Conservation (phyloP, 2,113 vertebrate species). For the Apaloderma vittatum region DNA sequence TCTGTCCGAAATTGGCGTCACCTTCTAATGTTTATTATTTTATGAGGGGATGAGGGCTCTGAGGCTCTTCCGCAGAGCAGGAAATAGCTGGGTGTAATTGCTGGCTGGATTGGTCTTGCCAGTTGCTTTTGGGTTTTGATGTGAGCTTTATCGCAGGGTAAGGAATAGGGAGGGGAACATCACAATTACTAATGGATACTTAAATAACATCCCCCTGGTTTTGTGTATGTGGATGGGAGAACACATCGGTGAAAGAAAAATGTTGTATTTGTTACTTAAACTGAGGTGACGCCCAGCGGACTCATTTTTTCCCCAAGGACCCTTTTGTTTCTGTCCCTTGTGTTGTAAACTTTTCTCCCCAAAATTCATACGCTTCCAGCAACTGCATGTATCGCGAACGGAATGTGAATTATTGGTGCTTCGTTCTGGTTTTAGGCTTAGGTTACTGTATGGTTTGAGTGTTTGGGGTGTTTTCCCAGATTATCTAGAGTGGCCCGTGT, state of each 20-base stretch:
- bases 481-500: background rate
- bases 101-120: no score
- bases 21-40: constrained; percentile 20
- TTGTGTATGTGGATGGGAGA: background rate
- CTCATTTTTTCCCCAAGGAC: background rate
- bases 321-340: background rate
- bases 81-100: no score
- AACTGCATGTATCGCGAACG: constrained; percentile 40
- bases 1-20: background rate
- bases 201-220: background rate
- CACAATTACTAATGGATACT: background rate
- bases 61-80: no score
- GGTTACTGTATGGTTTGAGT: background rate
- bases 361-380: constrained; percentile 49
- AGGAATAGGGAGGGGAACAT: background rate
- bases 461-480: background rate
- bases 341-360: constrained; percentile 42
- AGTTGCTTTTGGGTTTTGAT: no score
- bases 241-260: background rate
- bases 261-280: background rate
- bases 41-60: no score
- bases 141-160: background rate
- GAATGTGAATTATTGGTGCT: constrained; percentile 32
- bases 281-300: background rate
- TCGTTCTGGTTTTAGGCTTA: background rate